Conservation (phyloP, 2,797 vertebrate species). For the Bovichtus diacanthus region DNA sequence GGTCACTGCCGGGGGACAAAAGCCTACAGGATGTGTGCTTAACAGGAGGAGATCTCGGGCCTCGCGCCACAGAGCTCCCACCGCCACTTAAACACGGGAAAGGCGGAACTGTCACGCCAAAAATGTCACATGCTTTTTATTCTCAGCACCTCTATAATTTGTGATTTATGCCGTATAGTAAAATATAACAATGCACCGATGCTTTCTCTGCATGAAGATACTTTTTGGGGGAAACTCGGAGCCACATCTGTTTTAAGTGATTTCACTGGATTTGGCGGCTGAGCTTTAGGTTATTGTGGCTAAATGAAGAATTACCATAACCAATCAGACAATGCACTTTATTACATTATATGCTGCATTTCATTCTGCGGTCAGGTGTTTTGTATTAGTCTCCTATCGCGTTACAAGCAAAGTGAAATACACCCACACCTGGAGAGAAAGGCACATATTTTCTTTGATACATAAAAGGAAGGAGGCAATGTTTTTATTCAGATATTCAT, state of each 20-base stretch:
- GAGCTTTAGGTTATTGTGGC: conserved; percentile 77
- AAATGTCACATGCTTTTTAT: conserved; percentile 77
- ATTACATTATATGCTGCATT: conserved; percentile 80
- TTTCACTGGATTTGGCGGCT: conserved; percentile 72
- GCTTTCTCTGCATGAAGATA: conserved; percentile 63
- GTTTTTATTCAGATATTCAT: conserved; percentile 45
- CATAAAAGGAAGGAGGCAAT: conserved; percentile 51
- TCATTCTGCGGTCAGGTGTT: conserved; percentile 77
- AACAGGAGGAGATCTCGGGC: conserved; percentile 76
- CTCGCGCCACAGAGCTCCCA: conserved; percentile 74
- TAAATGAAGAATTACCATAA: conserved; percentile 82
- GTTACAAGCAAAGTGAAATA: conserved; percentile 76
- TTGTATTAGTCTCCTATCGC: conserved; percentile 78
- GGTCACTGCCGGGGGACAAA: conserved; percentile 80
- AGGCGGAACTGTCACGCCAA: conserved; percentile 76
- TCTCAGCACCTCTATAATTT: conserved; percentile 82
- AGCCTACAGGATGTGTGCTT: conserved; percentile 78
- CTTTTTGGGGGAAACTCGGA: conserved; percentile 50
- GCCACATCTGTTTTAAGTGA: conserved; percentile 83
- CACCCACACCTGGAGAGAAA: conserved; percentile 77
- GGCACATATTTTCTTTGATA: conserved; percentile 65
- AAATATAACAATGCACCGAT: conserved; percentile 78
- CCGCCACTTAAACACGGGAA: conserved; percentile 76
- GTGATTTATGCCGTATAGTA: conserved; percentile 79
- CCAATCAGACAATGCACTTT: conserved; percentile 84